A percentile compares a stretch with the other conserved stretches of the same genome.
phyloP scores from a whole-genome alignment of 2,888 invertebrate species.

The Lycocerus yunnanus region DNA sequence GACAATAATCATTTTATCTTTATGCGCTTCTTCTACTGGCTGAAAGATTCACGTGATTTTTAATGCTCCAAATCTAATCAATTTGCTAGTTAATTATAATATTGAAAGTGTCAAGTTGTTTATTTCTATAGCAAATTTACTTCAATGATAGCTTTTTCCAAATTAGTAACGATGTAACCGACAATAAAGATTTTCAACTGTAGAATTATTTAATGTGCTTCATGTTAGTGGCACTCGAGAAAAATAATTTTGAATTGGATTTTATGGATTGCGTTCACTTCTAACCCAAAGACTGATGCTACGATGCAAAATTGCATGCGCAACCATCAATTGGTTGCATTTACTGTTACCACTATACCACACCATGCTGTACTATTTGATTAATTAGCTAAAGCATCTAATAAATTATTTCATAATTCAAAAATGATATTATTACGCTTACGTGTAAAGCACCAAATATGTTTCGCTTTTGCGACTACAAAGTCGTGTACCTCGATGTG shows the following conservation, averaged over 20 bases:
- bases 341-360: not conserved
- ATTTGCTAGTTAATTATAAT: not conserved
- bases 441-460: not conserved
- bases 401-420: not conserved
- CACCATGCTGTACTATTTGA: not conserved
- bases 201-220: too few relatives aligned
- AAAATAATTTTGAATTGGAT: too few relatives aligned
- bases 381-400: not conserved
- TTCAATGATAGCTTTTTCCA: not conserved
- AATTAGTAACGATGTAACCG: not conserved
- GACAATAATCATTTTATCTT: conserved; percentile 19
- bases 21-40: not conserved
- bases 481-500: conserved; percentile 22
- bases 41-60: conserved; percentile 1
- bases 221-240: too few relatives aligned
- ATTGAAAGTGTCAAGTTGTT: not conserved
- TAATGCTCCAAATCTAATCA: not conserved
- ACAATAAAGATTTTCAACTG: too few relatives aligned
- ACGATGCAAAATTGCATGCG: too few relatives aligned
- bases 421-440: not conserved
- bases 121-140: not conserved
- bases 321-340: too few relatives aligned
- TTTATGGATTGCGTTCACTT: too few relatives aligned
- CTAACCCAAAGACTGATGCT: too few relatives aligned
- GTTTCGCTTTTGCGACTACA: conserved; percentile 10